Percentiles rank a stretch among this genome's conserved stretches.
phyloP scores from a whole-genome alignment of 2,113 vertebrate species.

The Seriola quinqueradiata region DNA sequence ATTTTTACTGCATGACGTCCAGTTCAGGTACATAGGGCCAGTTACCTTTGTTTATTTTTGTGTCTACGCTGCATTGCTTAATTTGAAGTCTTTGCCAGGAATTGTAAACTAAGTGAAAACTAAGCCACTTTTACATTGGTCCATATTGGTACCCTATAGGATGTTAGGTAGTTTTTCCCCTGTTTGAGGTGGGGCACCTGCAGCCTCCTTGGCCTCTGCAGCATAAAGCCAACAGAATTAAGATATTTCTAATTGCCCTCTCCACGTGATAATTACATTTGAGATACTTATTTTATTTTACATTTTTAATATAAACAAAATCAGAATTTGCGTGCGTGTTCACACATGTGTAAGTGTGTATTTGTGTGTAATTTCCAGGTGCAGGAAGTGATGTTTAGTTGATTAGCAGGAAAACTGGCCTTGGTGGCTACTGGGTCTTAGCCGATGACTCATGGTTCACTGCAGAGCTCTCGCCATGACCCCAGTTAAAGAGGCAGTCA shows the following conservation, averaged over 20 bases:
- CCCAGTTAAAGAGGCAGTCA: constrained; percentile 67
- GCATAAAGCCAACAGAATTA: not conserved
- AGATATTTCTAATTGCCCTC: not conserved
- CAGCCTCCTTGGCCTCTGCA: not conserved
- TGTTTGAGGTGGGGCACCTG: not conserved
- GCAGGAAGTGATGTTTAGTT: constrained; percentile 26
- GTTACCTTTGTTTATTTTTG: not conserved
- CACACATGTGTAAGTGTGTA: not conserved
- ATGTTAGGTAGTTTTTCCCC: not conserved
- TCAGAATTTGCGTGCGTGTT: not conserved
- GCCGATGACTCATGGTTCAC: constrained; percentile 65
- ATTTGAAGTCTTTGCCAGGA: not conserved
- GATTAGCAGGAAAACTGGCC: constrained; percentile 41
- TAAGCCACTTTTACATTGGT: not conserved
- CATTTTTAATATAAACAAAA: not conserved
- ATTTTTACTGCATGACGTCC: not conserved
- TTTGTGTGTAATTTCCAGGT: constrained; percentile 18
- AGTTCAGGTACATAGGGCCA: not conserved
- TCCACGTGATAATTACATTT: not conserved
- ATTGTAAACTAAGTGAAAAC: too few species aligned
- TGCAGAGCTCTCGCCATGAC: constrained; percentile 61
- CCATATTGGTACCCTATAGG: not conserved
- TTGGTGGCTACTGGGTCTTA: constrained; percentile 39
- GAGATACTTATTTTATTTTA: not conserved
- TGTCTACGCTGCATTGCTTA: not conserved